Percentiles rank a stretch among this genome's conserved stretches.
These are phyloP conservation scores for Nudaria mundana DNA, from an alignment of 2,888 invertebrate genomes.

Conservation along the genomic window DNA sequence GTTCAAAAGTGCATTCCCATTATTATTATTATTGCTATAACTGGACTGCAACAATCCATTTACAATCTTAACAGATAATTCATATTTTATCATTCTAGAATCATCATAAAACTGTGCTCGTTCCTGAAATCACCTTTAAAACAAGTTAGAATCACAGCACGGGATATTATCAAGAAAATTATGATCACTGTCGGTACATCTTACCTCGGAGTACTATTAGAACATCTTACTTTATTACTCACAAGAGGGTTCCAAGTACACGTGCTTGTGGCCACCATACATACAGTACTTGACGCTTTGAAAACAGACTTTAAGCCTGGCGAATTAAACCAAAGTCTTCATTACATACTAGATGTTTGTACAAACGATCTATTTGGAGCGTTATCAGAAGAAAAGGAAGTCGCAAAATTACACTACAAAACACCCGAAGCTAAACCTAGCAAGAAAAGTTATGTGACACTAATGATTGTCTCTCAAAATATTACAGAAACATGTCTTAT, in stretches of 20 bases:
- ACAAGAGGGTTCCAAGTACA: constrained; percentile 96
- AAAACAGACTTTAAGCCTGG: constrained; percentile 85
- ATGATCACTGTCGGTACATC: constrained; percentile 91
- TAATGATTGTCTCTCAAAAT: constrained; percentile 89
- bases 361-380: constrained; percentile 94
- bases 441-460: constrained; percentile 92
- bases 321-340: constrained; percentile 90
- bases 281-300: constrained; percentile 88
- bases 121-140: constrained; percentile 94
- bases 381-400: constrained; percentile 95
- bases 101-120: constrained; percentile 93
- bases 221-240: constrained; percentile 89
- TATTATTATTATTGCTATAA: neutral
- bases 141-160: constrained; percentile 91
- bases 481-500: constrained; percentile 89
- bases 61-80: no score
- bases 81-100: constrained; percentile 67
- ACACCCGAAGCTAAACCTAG: constrained; percentile 90
- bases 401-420: constrained; percentile 90
- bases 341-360: constrained; percentile 90
- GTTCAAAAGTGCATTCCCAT: neutral
- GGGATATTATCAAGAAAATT: constrained; percentile 96
- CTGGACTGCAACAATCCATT: no score
- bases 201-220: constrained; percentile 88
- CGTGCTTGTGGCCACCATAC: constrained; percentile 93